A percentile compares a stretch with the other conserved stretches of the same genome.
Conservation (phyloP, 2,888 invertebrate genomes). For the Oasisia sp. region DNA sequence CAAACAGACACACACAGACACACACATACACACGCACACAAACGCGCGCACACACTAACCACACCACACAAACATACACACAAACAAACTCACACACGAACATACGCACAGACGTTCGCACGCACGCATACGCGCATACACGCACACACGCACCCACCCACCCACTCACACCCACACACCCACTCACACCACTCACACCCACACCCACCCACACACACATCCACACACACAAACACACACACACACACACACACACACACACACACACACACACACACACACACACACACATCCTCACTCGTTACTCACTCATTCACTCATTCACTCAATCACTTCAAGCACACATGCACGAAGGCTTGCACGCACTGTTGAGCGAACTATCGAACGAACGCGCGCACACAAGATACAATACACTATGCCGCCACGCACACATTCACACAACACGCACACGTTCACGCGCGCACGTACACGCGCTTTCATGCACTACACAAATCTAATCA, state of each 20-base stretch:
- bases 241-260: background rate
- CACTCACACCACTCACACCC: conserved; percentile 22
- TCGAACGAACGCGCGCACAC: no score
- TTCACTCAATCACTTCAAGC: no score
- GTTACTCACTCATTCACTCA: no score
- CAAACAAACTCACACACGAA: no score
- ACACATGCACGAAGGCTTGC: no score
- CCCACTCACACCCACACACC: conserved; percentile 30
- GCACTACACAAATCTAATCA: no score
- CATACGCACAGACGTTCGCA: background rate
- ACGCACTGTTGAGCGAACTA: no score
- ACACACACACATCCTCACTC: background rate
- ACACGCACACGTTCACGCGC: background rate
- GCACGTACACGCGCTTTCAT: background rate
- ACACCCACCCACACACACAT: conserved; percentile 26
- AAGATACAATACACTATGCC: no score
- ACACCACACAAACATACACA: no score
- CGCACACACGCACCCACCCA: background rate
- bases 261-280: background rate
- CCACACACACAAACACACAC: conserved; percentile 25
- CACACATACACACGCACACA: no score
- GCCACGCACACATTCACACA: background rate
- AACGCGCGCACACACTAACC: no score
- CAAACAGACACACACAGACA: no score
- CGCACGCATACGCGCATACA: background rate